Base-by-base conservation (phyloP, 1,140 invertebrate species). In the Sycobia sp. region DNA sequence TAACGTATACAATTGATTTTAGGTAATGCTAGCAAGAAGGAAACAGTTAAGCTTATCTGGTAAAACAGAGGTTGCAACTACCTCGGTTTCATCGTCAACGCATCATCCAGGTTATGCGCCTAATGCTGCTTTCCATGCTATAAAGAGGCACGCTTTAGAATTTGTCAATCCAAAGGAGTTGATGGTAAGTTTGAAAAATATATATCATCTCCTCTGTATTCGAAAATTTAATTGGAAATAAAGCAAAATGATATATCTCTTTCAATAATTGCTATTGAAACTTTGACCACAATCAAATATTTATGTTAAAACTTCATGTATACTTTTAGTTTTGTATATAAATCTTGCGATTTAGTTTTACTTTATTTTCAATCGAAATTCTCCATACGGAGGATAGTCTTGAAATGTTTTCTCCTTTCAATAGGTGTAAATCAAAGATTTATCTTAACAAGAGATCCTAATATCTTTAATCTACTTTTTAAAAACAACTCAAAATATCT, bases 71-170 rank as follows among this genome's bases (percentile, higher is more conserved):
- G 79, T 84, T 57, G 82, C 76, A 47, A 82, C 71, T 41, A 78
- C 71, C 0, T 76, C 83, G 0, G 73, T 81, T 0, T 74, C 83
- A 3, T 65, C 74, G 1, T 64, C 20, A 70, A 83, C 13, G 44
- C 82, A 77, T 68, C 87, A 79, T 77, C 83, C 87, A 9, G 87
- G 86, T 34, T 90, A 89, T 66, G 87, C 88, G 47, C 87, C 88
- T 7, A 95, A 96, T 73, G 95, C 96, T 2, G 94, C 94, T n/a
- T 86, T 96, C 55, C 92, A 96, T 70, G 95, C 95, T 0, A 95
- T 98, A 44, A 93, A 95, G 75, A 86, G 95, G 69, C 95, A 98
- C 76, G 94, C 96, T 4, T 83, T 91, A 9, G 93, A 96, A 69
- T 93, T 92, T 76, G 89, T 94, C 62, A 94, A 93, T 81, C 89